Conservation (phyloP, 2,113 vertebrate species). For the Ranitomeya variabilis region DNA sequence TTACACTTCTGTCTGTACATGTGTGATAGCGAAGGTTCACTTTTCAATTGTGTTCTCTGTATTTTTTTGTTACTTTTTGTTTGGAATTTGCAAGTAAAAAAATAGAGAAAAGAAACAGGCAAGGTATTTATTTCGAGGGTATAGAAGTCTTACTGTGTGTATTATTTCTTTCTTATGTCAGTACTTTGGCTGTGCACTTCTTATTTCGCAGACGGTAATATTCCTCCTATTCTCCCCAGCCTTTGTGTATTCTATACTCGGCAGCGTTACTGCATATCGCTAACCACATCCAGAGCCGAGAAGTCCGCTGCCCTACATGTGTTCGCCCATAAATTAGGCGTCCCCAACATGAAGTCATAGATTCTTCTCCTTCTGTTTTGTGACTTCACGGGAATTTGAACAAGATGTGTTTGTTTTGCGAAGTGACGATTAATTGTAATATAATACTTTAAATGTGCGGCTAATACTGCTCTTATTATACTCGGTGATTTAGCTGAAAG, state of each 20-base stretch:
- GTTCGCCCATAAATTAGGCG: not conserved
- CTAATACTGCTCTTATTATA: constrained; percentile 58
- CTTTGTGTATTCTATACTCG: not conserved
- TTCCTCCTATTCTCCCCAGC: not conserved
- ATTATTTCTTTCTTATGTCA: too few species aligned
- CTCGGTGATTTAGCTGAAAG: constrained; percentile 61
- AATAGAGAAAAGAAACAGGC: too few species aligned
- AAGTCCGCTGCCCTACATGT: not conserved
- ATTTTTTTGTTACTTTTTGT: too few species aligned
- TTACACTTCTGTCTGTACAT: too few species aligned
- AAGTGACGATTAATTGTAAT: constrained; percentile 43
- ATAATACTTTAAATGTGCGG: constrained; percentile 36
- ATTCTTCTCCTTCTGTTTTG: not conserved
- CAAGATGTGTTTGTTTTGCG: constrained; percentile 25
- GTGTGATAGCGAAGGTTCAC: too few species aligned
- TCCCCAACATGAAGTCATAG: not conserved
- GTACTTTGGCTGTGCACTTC: too few species aligned
- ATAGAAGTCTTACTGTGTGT: too few species aligned
- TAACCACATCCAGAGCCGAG: not conserved
- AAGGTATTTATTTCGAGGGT: too few species aligned
- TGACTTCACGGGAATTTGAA: not conserved
- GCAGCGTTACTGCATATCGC: not conserved
- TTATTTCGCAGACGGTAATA: too few species aligned
- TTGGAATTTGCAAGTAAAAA: too few species aligned
- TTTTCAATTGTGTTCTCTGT: too few species aligned